These are phyloP conservation scores for Condylura cristata DNA, from an alignment of 2,113 vertebrate genomes.

Conservation along the genomic window DNA sequence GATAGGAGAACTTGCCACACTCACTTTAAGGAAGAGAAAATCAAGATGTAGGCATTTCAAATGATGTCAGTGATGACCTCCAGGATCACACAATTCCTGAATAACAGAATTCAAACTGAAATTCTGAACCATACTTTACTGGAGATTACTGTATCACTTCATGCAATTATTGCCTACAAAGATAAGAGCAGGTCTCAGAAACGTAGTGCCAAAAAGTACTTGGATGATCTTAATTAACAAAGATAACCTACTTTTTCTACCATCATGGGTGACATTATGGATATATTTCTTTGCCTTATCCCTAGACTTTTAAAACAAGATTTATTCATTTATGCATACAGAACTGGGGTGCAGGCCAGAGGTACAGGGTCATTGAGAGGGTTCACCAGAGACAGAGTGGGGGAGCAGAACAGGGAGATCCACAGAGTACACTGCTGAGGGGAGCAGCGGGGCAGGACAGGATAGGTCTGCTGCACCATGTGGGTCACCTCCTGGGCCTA, in stretches of 20 bases:
- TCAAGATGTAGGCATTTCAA: background rate
- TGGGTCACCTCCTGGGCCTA: no score
- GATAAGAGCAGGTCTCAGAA: slow-evolving; percentile 21
- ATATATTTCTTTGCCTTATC: background rate
- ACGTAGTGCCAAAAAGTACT: background rate
- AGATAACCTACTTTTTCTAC: background rate
- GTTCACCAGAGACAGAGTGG: no score
- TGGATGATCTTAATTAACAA: background rate
- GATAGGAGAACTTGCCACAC: background rate
- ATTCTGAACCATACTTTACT: background rate
- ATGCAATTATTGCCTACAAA: background rate
- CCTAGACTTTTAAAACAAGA: no score
- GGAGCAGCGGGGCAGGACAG: no score
- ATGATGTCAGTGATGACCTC: background rate
- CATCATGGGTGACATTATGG: background rate
- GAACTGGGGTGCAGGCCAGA: no score
- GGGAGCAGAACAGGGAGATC: no score
- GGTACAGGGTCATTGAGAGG: no score
- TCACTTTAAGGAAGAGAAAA: background rate
- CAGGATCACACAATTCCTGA: background rate
- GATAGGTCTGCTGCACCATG: no score
- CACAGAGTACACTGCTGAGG: no score
- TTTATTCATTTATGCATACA: no score
- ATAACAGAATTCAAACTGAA: background rate
- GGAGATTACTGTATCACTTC: background rate